A percentile compares a stretch with the other conserved stretches of the same genome.
phyloP scores from a whole-genome alignment of 2,113 vertebrate species.

The Pao palembangensis region DNA sequence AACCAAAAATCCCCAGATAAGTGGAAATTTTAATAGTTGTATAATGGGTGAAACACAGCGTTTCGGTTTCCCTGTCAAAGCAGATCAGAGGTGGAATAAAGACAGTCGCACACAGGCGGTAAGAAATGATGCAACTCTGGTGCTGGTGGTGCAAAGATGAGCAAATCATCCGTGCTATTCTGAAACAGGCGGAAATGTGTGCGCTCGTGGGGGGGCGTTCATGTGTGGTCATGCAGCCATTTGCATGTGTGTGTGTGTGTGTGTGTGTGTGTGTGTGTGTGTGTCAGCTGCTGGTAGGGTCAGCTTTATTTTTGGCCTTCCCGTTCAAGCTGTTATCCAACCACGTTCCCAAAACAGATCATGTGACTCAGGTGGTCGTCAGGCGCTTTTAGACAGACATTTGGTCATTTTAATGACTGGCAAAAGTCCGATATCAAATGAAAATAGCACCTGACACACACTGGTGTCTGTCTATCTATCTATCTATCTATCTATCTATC shows the following conservation, averaged over 20 bases:
- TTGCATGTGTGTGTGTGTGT: conserved; percentile 23
- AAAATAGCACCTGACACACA: not conserved
- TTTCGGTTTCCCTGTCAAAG: not conserved
- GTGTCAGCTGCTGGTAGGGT: conserved; percentile 62
- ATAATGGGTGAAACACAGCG: not conserved
- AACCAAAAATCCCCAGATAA: no score
- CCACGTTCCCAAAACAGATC: conserved; percentile 30
- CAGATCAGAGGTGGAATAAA: not conserved
- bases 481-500: no score
- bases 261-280: conserved; percentile 4
- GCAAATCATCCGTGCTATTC: conserved; percentile 1
- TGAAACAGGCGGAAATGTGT: not conserved
- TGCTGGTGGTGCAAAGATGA: not conserved
- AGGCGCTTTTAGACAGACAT: conserved; percentile 8
- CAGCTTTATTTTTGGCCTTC: conserved; percentile 61
- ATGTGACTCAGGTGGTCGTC: conserved; percentile 18
- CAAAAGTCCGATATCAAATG: not conserved
- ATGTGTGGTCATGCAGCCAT: no score
- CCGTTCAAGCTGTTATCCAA: conserved; percentile 41
- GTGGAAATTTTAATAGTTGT: no score
- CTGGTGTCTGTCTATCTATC: not conserved
- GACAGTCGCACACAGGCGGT: not conserved
- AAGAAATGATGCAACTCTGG: not conserved
- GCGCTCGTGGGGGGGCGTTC: not conserved
- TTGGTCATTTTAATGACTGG: conserved; percentile 12